Evolutionary conservation across 1,140 invertebrate species (phyloP), one percentile per base, ranked within the genome.

Genomic region (Apis cerana): DNA sequence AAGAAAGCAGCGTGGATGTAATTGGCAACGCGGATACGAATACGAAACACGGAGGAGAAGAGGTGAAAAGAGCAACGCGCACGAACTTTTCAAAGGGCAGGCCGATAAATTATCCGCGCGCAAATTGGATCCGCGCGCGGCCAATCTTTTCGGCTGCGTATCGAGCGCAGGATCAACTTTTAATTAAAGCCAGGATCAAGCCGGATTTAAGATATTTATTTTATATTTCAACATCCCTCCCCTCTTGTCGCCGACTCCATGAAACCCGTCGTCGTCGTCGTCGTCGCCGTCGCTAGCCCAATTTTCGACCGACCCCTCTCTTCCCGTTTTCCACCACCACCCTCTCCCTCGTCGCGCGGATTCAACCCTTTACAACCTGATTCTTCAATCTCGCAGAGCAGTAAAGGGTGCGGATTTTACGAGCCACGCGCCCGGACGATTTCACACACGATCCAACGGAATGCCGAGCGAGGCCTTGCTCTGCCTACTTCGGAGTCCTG

Each of bases 171-270:
- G 90, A 91, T 92, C 89, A 91, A 91, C 84, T 92, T 92, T 92
- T 92, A 92, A 92, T 92, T 92, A 92, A 91, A 92, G 78, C 89
- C 69, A 62, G 89, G 87, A 90, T 92, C 82, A 90, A 64, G 72
- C 64, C 74, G 85, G 88, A 87, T 89, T 90, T 86, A 91, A 91
- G 91, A 92, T 92, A 91, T 91, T 91, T 92, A 90, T 92, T 91
- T 91, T 89, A 91, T 91, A 90, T 87, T 87, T 91, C 86, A 88
- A 88, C 88, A 86, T 86, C 84, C 27, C 23, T 43, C 33, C 79
- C 23, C 23, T 78, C 79, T 56, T 19, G 12, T 68, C 58, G 67
- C 68, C 82, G 86, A 90, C 75, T 90, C 85, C 48, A 78, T 88
- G 86, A 89, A 90, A 89, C 82, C 84, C 83, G 75, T 80, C 87